Conservation (phyloP, 1,140 invertebrate species). For the Wasmannia auropunctata region DNA sequence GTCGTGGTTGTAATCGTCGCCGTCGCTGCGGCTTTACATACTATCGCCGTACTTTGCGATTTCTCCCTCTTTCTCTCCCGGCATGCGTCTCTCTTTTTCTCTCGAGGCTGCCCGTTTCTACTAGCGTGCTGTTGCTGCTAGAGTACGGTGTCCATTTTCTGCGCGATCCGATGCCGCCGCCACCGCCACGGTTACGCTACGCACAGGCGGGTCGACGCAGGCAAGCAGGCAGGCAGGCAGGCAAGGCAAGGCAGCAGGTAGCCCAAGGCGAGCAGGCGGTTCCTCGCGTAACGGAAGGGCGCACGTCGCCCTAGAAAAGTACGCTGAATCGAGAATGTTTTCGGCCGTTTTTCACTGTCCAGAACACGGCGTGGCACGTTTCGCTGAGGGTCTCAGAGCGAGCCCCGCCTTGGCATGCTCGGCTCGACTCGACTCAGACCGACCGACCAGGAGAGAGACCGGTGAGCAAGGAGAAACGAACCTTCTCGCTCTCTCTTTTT, state of each 20-base stretch:
- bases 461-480: constrained; percentile 67
- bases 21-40: constrained; percentile 4
- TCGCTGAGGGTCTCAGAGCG: constrained; percentile 55
- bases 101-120: constrained; percentile 49
- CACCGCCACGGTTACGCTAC: constrained; percentile 47
- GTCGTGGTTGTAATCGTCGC: not conserved
- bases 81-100: constrained; percentile 33
- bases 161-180: constrained; percentile 47
- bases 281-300: constrained; percentile 11
- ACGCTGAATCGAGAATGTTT: constrained; percentile 3
- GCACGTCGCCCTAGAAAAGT: constrained; percentile 34
- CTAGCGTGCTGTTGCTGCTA: constrained; percentile 56
- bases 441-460: constrained; percentile 56
- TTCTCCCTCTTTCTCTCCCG: constrained; percentile 33
- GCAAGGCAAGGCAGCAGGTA: constrained; percentile 31
- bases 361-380: constrained; percentile 45
- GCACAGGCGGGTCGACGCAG: constrained; percentile 16
- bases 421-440: constrained; percentile 5
- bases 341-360: constrained; percentile 36
- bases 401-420: constrained; percentile 71
- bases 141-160: constrained; percentile 73
- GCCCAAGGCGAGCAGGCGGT: not conserved
- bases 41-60: constrained; percentile 41
- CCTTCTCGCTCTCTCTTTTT: constrained; percentile 40
- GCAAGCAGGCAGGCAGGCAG: not conserved